Base-by-base conservation (phyloP, 2,113 vertebrate genomes). In the Platichthys flesus region DNA sequence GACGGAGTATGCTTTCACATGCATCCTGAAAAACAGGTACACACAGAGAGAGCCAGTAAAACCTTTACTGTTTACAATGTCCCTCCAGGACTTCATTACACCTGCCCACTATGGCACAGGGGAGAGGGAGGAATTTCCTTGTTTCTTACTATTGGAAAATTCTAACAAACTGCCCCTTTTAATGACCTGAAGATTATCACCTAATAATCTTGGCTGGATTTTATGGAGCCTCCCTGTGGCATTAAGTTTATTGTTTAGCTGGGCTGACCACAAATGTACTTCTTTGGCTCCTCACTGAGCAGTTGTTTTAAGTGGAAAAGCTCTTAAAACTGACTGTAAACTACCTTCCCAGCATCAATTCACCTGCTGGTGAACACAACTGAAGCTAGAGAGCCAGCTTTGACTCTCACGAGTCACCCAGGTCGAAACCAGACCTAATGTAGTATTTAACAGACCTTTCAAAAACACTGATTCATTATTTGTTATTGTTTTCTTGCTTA, bases 401-500 rank as follows among this genome's bases (percentile, higher is more conserved):
- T 40, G 20, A 40, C 20, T 13, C 35, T 40, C 20, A 2, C 12
- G 23, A 21, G 59, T 37, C 20, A 28, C 12, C 4, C 31, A 37
- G 28, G 37, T 9, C 10, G 21, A 40, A 61, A n/a, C 7, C 18
- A 14, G 15, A 13, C 16, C 16, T 60, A 23, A 56, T 28, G 28
- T 28, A 28, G 28, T 28, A 5, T 5, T 28, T 28, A 23, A 40
- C 18, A 16, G n/a, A 45, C 35, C 64, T 67, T 4, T 40, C 37
- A 51, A 51, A 40, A 58, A 45, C 45, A n/a, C 21, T 5, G n/a
- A 9, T 5, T 1, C 2, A 31, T 7, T 62, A 21, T 49, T 35
- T 51, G 16, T 18, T 18, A 37, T 4, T 64, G 31, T 63, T 79
- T 70, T 71, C 12, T 55, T 16, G 15, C 21, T 5, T 20, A 76